A percentile compares a stretch with the other conserved stretches of the same genome.
phyloP scores from a whole-genome alignment of 1,140 invertebrate genomes.

The Luehdorfia chinensis region DNA sequence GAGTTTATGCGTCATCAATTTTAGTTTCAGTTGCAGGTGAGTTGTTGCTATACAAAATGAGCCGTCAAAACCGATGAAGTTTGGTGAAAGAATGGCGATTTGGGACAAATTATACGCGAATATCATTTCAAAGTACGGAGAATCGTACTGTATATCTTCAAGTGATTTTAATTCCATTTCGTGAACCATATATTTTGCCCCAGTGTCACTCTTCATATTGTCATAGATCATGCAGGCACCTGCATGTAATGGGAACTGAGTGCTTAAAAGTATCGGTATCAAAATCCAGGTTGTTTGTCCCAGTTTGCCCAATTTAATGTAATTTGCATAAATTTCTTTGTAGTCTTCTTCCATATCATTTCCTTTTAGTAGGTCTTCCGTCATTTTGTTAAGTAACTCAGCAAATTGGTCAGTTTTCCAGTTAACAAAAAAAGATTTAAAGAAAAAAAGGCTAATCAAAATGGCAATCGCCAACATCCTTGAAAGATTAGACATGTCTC shows the following conservation, averaged over 20 bases:
- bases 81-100: constrained; percentile 34
- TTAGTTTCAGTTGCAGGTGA: constrained; percentile 49
- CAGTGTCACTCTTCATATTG: constrained; percentile 33
- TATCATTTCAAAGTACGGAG: constrained; percentile 48
- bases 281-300: constrained; percentile 46
- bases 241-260: constrained; percentile 48
- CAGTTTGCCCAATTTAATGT: constrained; percentile 42
- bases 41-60: constrained; percentile 55
- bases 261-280: constrained; percentile 39
- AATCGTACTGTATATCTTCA: constrained; percentile 49
- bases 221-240: constrained; percentile 35
- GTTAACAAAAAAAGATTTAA: constrained; percentile 45
- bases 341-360: constrained; percentile 46
- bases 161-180: constrained; percentile 50
- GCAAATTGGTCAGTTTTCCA: constrained; percentile 37
- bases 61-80: constrained; percentile 51
- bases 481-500: constrained; percentile 44
- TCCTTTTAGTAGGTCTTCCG: constrained; percentile 39
- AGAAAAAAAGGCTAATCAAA: constrained; percentile 40
- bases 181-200: constrained; percentile 46
- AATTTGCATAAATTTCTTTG: constrained; percentile 38
- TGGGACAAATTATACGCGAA: constrained; percentile 45
- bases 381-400: constrained; percentile 41
- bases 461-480: constrained; percentile 46
- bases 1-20: constrained; percentile 45